Evolutionary conservation across 1,140 invertebrate genomes (phyloP).

Genomic region (Anoplolepis gracilipes): DNA sequence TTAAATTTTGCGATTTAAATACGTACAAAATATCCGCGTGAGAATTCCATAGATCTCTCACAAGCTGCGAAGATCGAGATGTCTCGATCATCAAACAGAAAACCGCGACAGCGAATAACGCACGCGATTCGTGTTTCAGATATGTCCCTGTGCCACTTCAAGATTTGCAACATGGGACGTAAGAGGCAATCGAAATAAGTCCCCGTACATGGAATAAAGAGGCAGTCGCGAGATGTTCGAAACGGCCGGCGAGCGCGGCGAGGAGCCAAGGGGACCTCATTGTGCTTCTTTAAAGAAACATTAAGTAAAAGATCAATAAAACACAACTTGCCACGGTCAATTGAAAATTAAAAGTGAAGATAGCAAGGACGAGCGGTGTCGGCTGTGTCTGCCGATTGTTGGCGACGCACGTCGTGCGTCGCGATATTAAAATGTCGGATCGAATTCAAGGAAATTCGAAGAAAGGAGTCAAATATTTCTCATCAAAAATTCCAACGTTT

Average conservation of each 20-base stretch:
- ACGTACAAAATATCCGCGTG: too few relatives aligned
- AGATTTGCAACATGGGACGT: constrained; percentile 88
- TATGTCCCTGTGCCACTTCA: constrained; percentile 88
- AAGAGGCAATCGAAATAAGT: constrained; percentile 83
- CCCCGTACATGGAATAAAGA: not conserved
- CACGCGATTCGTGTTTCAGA: constrained; percentile 81
- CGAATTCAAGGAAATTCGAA: not conserved
- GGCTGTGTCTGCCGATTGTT: not conserved
- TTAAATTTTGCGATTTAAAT: too few relatives aligned
- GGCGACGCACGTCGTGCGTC: too few relatives aligned
- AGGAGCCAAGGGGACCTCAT: constrained; percentile 43
- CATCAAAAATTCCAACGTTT: not conserved
- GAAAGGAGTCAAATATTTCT: not conserved
- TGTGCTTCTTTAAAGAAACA: constrained; percentile 50
- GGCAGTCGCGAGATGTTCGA: constrained; percentile 40
- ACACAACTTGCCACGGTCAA: constrained; percentile 46
- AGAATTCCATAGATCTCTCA: too few relatives aligned
- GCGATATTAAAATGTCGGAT: not conserved
- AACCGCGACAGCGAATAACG: constrained; percentile 13
- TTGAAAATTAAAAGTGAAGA: constrained; percentile 15
- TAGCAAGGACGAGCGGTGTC: constrained; percentile 42
- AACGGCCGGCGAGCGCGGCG: constrained; percentile 37
- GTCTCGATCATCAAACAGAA: not conserved
- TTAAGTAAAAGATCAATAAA: constrained; percentile 55
- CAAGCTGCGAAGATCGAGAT: not conserved